Conservation (phyloP, 2,888 invertebrate species). For the Aporophyla lueneburgensis region DNA sequence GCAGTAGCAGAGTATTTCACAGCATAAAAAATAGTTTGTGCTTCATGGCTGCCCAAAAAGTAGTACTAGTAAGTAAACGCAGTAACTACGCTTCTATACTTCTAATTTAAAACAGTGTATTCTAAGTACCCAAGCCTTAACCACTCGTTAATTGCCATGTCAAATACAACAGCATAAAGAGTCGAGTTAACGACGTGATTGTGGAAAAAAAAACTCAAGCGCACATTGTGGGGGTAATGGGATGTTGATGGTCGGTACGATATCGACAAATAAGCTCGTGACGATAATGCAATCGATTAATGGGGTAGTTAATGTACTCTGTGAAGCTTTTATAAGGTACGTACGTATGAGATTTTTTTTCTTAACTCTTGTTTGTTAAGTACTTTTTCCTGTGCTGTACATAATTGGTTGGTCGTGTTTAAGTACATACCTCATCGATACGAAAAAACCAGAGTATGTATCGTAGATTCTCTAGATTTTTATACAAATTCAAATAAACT, state of each 20-base stretch:
- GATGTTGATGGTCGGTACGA: conserved; percentile 59
- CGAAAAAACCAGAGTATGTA: no score
- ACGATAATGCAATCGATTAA: conserved; percentile 58
- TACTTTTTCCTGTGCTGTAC: not conserved
- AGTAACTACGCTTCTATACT: not conserved
- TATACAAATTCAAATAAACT: not conserved
- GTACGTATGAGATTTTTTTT: no score
- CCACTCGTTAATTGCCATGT: conserved; percentile 61
- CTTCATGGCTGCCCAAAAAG: no score
- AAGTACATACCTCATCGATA: no score
- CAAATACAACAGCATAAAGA: conserved; percentile 64
- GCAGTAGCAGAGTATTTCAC: no score
- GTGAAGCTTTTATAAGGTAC: conserved; percentile 23
- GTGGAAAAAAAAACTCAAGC: conserved; percentile 50
- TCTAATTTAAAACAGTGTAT: conserved; percentile 2
- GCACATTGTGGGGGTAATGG: conserved; percentile 49
- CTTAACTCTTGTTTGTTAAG: not conserved
- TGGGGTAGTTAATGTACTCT: conserved; percentile 21
- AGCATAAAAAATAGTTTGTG: not conserved
- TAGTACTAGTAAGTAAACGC: no score
- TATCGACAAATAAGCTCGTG: conserved; percentile 57
- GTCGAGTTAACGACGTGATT: conserved; percentile 60
- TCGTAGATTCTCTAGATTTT: no score
- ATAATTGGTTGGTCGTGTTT: not conserved
- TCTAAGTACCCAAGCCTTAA: not conserved